phyloP scores from a whole-genome alignment of 2,113 vertebrate species.

The Pyxicephalus adspersus region DNA sequence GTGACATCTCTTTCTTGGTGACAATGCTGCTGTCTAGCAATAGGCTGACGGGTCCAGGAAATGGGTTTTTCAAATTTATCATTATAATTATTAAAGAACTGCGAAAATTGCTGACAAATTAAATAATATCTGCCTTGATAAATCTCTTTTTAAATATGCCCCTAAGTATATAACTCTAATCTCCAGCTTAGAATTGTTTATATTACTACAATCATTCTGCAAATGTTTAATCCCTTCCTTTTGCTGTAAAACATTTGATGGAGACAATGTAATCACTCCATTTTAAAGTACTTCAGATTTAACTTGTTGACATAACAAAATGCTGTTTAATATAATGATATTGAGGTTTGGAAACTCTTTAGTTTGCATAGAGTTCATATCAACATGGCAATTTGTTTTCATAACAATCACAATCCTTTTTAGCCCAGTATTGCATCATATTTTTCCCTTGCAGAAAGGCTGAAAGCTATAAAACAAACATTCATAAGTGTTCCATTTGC shows the following conservation, averaged over 20 bases:
- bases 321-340: constrained; percentile 58
- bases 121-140: too few relatives aligned
- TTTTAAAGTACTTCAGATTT: constrained; percentile 57
- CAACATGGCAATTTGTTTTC: constrained; percentile 58
- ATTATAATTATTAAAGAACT: too few relatives aligned
- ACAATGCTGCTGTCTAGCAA: too few relatives aligned
- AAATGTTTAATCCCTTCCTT: constrained; percentile 7
- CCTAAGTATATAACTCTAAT: background rate
- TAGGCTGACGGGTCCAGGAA: too few relatives aligned
- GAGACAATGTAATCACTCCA: background rate
- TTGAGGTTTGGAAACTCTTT: constrained; percentile 25
- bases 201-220: background rate
- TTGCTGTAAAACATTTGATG: constrained; percentile 14
- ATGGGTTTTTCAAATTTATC: too few relatives aligned
- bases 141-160: too few relatives aligned
- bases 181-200: background rate
- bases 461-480: too few relatives aligned
- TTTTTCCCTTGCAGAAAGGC: too few relatives aligned
- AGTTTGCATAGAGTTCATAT: constrained; percentile 31
- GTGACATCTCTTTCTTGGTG: too few relatives aligned
- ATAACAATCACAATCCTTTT: constrained; percentile 33
- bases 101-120: too few relatives aligned
- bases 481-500: too few relatives aligned
- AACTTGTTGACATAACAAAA: constrained; percentile 47
- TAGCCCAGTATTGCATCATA: background rate